Base-by-base conservation (phyloP, 1,140 invertebrate genomes). In the Coelopa frigida region DNA sequence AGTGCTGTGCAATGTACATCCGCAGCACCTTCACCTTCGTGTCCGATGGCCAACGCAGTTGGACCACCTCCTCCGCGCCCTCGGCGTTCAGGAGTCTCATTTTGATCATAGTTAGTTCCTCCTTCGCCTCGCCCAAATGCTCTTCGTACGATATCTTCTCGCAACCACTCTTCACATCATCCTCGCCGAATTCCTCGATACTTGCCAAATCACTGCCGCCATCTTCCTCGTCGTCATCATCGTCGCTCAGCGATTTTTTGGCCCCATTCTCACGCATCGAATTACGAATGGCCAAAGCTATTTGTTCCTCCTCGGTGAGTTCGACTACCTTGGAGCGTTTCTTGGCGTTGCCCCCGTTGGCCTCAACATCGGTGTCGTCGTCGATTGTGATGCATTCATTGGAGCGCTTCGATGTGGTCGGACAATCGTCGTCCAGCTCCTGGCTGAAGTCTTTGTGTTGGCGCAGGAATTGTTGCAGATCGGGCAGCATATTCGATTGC, bases 11-110 rank as follows among this genome's bases (percentile, higher is more conserved):
- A 17, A 69, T 64, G 44, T 68, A 69, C 1, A 59, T 46, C 21
- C 58, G 50, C n/a, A 69, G 36, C 3, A 54, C 61, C 21, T 57
- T 44, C 24, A 69, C 31, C 40, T 59, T 58, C 4, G 62, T 69
- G 44, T 67, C 56, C 14, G 62, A 66, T 0, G 66, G 66, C 65
- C 65, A 69, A 36, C 63, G 60, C 38, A 68, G 40, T 41, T 66
- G 58, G 8, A 66, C 57, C n/a, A 61, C 54, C 35, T 68, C 62
- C 31, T 68, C 65, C 35, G 32, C 47, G 18, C 60, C 63, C 5
- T 48, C 38, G n/a, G 50, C 57, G 35, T 63, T 56, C 5, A 64
- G 50, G 15, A 68, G 42, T 10, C 65, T 56, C 48, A 68, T 27
- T 46, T 59, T 63, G 3, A 68, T 32, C 1, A 55, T 57, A 3